Evolutionary conservation across 1,140 invertebrate species (phyloP), one percentile per base, ranked within the genome.

Genomic region (Aphis gossypii): DNA sequence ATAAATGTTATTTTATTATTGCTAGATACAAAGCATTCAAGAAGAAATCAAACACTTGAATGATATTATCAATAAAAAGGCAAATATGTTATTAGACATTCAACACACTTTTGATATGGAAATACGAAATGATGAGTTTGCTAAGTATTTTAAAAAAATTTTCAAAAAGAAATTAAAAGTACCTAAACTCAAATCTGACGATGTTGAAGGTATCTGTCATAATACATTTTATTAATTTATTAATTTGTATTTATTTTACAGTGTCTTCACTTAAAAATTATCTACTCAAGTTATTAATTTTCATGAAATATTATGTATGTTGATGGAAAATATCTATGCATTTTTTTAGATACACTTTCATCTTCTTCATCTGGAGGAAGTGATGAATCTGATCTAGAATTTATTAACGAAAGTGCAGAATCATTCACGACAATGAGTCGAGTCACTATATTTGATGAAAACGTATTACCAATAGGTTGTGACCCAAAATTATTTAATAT

Each of bases 301-400:
- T n/a, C 14, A 5, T 5, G 14, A n/a, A 76, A 76, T n/a, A n/a
- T 48, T 48, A 76, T n/a, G 30, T 76, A n/a, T 76, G 5, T 76
- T 76, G 14, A n/a, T n/a, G n/a, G 14, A 18, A 76, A 18, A 76
- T n/a, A n/a, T 1, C 4, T 76, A n/a, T n/a, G n/a, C 6, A 76
- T 76, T n/a, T 90, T 90, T 92, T 83, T 83, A 93, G 92, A 93
- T 30, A 54, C 92, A 25, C 21, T 83, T 41, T 93, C 48, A n/a
- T 92, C 90, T 8, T 84, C 82, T 41, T 93, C 76, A 14, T 93
- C 82, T 2, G 38, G 86, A 3, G 92, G 54, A 54, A 84, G 82
- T 86, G 82, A 93, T 1, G 48, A 93, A 14, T 93, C 82, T 9
- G 82, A 93, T 18, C 0, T 38, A 18, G 92, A 93, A 41, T 84